Conservation (phyloP, 2,888 invertebrate species). For the Rhamnusium bicolor region DNA sequence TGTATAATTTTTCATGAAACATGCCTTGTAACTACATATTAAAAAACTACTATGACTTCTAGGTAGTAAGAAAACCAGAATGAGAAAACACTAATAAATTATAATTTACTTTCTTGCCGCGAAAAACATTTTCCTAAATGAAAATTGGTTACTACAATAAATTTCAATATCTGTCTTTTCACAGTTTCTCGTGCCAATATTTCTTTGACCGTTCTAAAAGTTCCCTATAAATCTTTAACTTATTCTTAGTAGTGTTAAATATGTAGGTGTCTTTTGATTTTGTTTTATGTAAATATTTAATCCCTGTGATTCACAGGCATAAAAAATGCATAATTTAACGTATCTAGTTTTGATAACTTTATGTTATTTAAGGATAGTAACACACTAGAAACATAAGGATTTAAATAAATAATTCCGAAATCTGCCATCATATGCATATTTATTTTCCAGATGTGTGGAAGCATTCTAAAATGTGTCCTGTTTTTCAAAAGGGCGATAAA, state of each 20-base stretch:
- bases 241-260: slow-evolving; percentile 21
- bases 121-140: slow-evolving; percentile 55
- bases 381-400: no score
- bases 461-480: no score
- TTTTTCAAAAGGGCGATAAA: no score
- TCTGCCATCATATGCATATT: no score
- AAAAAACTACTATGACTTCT: background rate
- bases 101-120: slow-evolving; percentile 51
- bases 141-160: slow-evolving; percentile 59
- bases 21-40: background rate
- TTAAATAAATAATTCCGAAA: no score
- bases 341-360: no score
- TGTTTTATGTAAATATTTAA: background rate
- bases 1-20: background rate
- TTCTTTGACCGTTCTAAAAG: slow-evolving; percentile 53
- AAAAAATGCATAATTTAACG: no score
- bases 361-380: no score
- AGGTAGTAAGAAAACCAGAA: background rate
- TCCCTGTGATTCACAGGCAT: no score
- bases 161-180: slow-evolving; percentile 61
- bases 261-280: background rate
- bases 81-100: slow-evolving; percentile 45
- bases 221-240: slow-evolving; percentile 53
- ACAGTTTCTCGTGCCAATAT: slow-evolving; percentile 54
- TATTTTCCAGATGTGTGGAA: no score